Conservation (phyloP, 2,888 invertebrate genomes). For the Polyommatus icarus region DNA sequence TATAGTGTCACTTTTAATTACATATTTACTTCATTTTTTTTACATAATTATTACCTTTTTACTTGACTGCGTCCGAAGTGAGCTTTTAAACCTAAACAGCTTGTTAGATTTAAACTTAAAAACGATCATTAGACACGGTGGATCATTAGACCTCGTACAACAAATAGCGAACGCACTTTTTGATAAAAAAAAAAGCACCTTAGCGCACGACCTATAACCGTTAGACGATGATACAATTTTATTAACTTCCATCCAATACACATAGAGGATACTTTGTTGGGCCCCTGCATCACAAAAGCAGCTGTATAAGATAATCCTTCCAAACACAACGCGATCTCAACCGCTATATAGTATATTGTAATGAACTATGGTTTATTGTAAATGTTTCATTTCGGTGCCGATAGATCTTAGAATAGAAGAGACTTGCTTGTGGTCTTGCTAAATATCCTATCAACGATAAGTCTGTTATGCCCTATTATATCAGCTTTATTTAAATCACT, state of each 20-base stretch:
- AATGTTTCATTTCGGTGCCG: conserved; percentile 73
- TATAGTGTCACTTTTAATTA: neutral
- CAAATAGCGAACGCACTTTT: too few species aligned
- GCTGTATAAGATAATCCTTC: conserved; percentile 51
- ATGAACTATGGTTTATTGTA: conserved; percentile 49
- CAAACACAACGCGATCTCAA: conserved; percentile 67
- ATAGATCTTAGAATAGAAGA: conserved; percentile 59
- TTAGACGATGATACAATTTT: neutral
- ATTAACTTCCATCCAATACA: neutral
- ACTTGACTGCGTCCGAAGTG: too few species aligned
- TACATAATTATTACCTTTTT: accelerated
- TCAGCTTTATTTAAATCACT: neutral
- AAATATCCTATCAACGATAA: neutral
- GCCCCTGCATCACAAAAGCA: neutral
- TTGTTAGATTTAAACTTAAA: too few species aligned
- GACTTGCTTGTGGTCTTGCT: conserved; percentile 39
- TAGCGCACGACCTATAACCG: too few species aligned
- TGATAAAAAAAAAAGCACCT: too few species aligned
- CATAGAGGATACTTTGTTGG: neutral
- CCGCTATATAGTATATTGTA: conserved; percentile 47
- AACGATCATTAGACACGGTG: too few species aligned
- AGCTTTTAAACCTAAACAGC: too few species aligned
- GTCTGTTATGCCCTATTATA: neutral
- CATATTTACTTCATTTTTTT: neutral
- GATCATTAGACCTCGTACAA: too few species aligned